These are phyloP conservation scores for Haplotaxodon microlepis DNA, from an alignment of 2,113 vertebrate genomes.

Conservation along the genomic window DNA sequence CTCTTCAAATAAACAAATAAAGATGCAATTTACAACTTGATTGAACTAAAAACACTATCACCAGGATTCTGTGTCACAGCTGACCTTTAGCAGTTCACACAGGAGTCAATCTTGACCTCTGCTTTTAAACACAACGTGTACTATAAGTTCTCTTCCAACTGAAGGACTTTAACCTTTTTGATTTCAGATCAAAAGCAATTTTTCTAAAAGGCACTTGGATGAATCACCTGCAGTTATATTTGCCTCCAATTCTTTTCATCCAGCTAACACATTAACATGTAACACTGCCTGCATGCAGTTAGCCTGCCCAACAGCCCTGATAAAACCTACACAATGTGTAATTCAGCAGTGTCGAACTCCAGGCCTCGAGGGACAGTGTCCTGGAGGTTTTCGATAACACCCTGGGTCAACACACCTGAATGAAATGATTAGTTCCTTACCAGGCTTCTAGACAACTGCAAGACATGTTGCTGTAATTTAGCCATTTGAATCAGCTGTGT, in stretches of 20 bases:
- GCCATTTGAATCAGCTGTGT: not conserved
- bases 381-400: not conserved
- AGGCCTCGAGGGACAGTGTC: not conserved
- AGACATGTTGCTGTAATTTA: not conserved
- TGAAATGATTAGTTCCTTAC: not conserved
- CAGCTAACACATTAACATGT: not conserved
- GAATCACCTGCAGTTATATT: not conserved
- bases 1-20: too few species aligned
- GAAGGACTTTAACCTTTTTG: not conserved
- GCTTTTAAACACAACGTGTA: not conserved
- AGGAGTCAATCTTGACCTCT: not conserved
- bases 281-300: not conserved
- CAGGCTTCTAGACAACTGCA: not conserved
- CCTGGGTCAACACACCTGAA: not conserved
- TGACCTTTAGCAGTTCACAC: not conserved
- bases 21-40: not conserved
- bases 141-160: accelerated
- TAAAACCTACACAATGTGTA: not conserved
- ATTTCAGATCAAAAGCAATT: not conserved
- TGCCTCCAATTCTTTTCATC: not conserved
- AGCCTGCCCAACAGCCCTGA: not conserved
- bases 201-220: not conserved
- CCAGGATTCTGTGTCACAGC: not conserved
- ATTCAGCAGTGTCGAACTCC: not conserved
- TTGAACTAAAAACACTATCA: not conserved